Evolutionary conservation across 2,888 invertebrate species (phyloP), one percentile per base, ranked within the genome.

Genomic region (Hemistola chrysoprasaria): DNA sequence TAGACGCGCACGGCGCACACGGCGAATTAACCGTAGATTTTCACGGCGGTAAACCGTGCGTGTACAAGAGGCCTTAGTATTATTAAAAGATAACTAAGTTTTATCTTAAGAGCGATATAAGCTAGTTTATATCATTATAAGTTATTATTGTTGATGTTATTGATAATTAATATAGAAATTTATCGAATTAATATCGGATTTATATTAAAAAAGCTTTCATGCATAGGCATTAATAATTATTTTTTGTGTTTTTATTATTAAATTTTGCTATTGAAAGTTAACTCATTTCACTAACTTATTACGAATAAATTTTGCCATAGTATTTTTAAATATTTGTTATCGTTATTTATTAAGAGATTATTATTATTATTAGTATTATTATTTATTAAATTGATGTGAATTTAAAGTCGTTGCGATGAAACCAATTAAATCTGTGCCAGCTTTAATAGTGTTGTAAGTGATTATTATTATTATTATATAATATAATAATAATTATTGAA

Each of bases 371-470:
- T 30, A 20, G 47, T 44, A 39, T 46, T 40, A 49, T 24, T 37
- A 32, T 37, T 36, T 45, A 24, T 44, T 46, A 23, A 32, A 37
- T 27, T 38, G 45, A 45, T 43, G 48, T 56, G 59, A 64, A 65
- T 68, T 65, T 75, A 76, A 72, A 61, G 56, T 61, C 62, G 71
- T 70, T 63, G 76, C 80, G 76, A 70, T 75, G 50, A 79, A 83
- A 80, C 71, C 71, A 80, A 76, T 70, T 65, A 63, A 77, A 76
- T 77, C 67, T 79, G 78, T 78, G 76, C 76, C 84, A 87, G 87
- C 87, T 87, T 87, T 87, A 87, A 87, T 87, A 87, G 86, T 62
- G 48, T 64, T 59, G 48, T 84, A 87, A 86, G 86, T 69, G 59
- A 76, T 70, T 72, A 53, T 52, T 48, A 47, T n/a, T n/a, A n/a